Conservation (phyloP, 2,888 invertebrate genomes). For the Lasioglossum oenotherae region DNA sequence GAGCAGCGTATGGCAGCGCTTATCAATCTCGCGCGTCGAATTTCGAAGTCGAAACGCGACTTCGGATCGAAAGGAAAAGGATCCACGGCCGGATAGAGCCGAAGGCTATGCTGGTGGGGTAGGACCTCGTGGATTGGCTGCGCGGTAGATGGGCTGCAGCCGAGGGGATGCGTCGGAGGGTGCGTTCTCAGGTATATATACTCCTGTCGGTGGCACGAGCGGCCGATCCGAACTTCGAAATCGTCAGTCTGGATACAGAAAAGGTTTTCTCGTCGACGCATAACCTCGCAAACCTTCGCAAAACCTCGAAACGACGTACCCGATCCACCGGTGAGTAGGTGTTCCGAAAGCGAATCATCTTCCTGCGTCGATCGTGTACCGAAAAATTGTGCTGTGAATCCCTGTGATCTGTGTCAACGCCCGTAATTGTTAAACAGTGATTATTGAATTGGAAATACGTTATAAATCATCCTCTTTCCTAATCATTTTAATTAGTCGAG, state of each 20-base stretch:
- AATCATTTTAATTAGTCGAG: too few relatives aligned
- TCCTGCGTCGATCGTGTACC: too few relatives aligned
- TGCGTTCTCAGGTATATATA: slow-evolving; percentile 73
- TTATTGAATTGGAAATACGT: neutral
- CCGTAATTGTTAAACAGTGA: neutral
- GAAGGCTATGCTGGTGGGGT: slow-evolving; percentile 61
- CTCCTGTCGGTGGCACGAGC: slow-evolving; percentile 60
- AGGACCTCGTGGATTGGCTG: slow-evolving; percentile 71
- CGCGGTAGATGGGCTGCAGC: slow-evolving; percentile 64
- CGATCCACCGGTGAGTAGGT: slow-evolving; percentile 42
- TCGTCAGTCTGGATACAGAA: slow-evolving; percentile 44
- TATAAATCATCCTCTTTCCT: neutral
- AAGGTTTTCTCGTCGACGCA: neutral
- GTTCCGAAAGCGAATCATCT: neutral
- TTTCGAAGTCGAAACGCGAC: neutral
- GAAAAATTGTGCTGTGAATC: neutral
- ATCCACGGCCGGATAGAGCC: slow-evolving; percentile 49
- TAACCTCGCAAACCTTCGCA: neutral
- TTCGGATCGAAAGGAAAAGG: slow-evolving; percentile 28
- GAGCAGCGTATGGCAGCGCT: neutral
- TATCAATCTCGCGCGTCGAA: neutral
- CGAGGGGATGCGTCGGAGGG: slow-evolving; percentile 73
- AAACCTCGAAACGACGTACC: neutral
- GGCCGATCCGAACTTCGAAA: slow-evolving; percentile 65
- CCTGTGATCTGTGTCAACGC: slow-evolving; percentile 1